phyloP scores from a whole-genome alignment of 2,113 vertebrate species.

The Amblyornis subalaris region DNA sequence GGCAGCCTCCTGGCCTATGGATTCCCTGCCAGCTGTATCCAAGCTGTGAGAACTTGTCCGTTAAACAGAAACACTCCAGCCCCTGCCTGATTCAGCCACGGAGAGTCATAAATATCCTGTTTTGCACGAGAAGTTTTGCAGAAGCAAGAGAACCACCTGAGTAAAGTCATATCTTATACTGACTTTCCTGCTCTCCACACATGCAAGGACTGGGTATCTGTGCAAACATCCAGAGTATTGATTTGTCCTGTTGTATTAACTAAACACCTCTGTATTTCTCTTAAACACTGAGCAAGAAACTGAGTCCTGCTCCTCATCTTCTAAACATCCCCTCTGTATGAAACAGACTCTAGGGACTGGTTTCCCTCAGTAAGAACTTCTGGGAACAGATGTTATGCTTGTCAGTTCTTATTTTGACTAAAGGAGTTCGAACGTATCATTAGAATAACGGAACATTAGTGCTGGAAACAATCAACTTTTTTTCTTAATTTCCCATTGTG shows the following conservation, averaged over 20 bases:
- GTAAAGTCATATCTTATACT: fast-evolving
- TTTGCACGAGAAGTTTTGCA: background rate
- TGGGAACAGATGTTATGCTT: background rate
- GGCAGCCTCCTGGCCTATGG: background rate
- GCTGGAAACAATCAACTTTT: background rate
- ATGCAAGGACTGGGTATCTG: background rate
- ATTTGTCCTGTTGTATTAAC: background rate
- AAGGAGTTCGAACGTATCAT: background rate
- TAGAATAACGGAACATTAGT: background rate
- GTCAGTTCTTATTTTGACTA: background rate
- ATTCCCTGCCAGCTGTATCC: background rate
- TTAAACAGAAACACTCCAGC: background rate
- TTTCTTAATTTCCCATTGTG: background rate
- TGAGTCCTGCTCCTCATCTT: background rate
- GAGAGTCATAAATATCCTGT: background rate
- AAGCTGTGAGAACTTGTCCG: background rate
- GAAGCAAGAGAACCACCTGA: background rate
- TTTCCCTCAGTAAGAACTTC: background rate
- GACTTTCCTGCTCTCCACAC: background rate
- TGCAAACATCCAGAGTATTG: background rate
- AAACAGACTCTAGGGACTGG: background rate
- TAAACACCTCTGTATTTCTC: background rate
- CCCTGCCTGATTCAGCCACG: fast-evolving
- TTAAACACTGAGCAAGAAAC: background rate
- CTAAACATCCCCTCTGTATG: background rate